phyloP scores from a whole-genome alignment of 2,113 vertebrate species.

The Oreochromis aureus region DNA sequence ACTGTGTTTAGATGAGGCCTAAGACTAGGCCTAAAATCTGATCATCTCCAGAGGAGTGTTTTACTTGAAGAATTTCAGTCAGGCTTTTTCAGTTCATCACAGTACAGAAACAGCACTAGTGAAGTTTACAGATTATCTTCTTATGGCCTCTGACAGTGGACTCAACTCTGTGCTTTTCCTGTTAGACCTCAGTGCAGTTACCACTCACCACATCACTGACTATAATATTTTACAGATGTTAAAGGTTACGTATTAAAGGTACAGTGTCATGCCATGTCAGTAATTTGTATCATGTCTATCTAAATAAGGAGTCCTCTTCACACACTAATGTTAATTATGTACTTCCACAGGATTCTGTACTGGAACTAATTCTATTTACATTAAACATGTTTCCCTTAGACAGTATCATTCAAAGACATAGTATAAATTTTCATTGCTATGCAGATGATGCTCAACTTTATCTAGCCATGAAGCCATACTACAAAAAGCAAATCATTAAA shows the following conservation, averaged over 20 bases:
- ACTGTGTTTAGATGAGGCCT: not conserved
- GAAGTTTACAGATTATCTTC: not conserved
- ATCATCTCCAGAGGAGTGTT: not conserved
- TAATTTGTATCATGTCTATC: no score
- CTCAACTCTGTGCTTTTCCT: not conserved
- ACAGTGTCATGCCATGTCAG: no score
- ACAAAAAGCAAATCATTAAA: not conserved
- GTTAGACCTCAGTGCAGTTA: not conserved
- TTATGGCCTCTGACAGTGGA: not conserved
- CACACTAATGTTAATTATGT: not conserved
- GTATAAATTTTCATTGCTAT: not conserved
- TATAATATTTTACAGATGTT: not conserved
- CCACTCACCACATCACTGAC: not conserved
- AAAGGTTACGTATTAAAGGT: not conserved
- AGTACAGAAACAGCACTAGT: not conserved
- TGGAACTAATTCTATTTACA: not conserved
- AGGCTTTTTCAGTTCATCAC: not conserved
- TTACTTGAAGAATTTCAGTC: not conserved
- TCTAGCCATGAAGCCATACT: rapidly evolving
- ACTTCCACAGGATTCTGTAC: rapidly evolving
- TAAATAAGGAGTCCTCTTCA: no score
- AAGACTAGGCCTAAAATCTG: not conserved
- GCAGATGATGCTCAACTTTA: not conserved
- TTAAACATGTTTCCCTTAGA: not conserved
- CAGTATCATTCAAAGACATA: not conserved